Base-by-base conservation (phyloP, 2,797 vertebrate species). In the Gorsachius magnificus region DNA sequence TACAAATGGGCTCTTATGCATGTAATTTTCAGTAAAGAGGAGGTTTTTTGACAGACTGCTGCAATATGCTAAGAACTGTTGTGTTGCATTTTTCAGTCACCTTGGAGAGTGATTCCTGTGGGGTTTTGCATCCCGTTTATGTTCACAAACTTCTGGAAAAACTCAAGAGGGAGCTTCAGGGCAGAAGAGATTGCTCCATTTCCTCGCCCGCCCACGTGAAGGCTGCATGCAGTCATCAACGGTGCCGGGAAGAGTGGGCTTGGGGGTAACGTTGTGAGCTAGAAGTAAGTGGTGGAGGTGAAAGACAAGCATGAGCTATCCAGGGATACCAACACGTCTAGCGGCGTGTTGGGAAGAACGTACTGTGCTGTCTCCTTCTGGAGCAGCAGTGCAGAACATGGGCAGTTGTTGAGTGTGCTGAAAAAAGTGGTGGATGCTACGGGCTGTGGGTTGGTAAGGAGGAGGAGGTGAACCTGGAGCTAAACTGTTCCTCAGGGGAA, bases 311-410 rank as follows among this genome's bases (percentile, higher is more conserved):
- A 11, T 22, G n/a, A 66, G 9, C 31, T 65, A 8, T 31, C 17
- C 6, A 1, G 36, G 16, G 43, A 9, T 56, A 43, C 6, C 35
- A 28, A 21, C 16, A 6, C 11, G 9, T 17, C 22, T 43, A 31
- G 29, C 20, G 45, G 38, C 2, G 1, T 31, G 33, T 38, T 57
- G 21, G 54, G 53, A 74, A 24, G 20, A 3, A 10, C 0, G 4
- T 29, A 16, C 16, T 53, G 56, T 4, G 2, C 33, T 46, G 33
- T 43, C n/a, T 38, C 28, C 38, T 38, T 16, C 26, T 77, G 64
- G 38, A 28, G 13, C 0, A 0, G 19, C 11, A 8, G 53, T 13
- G 38, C 31, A 6, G 57, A 35, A 22, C 43, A 10, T 2, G 12
- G 43, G 19, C 16, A 6, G 33, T 28, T 61, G 10, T 45, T 78